Conservation (phyloP, 1,140 invertebrate genomes). For the Colletes latitarsis region DNA sequence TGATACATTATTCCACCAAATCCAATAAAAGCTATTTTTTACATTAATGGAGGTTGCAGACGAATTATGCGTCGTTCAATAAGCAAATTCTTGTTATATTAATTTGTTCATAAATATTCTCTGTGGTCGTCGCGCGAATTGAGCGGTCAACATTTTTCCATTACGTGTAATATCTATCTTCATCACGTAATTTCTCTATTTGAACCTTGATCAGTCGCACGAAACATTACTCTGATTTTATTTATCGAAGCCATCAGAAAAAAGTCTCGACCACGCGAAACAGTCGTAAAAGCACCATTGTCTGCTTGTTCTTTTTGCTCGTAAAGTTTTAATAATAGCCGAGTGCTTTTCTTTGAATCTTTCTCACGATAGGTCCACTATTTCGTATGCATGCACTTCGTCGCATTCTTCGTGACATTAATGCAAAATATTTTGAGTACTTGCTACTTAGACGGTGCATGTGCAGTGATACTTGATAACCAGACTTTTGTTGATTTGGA, state of each 20-base stretch:
- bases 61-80: no score
- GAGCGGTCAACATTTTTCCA: no score
- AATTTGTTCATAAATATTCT: no score
- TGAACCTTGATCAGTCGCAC: neutral
- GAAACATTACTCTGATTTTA: neutral
- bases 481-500: neutral
- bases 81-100: no score
- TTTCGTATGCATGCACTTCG: neutral
- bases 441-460: neutral
- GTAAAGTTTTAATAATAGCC: slow-evolving; percentile 25
- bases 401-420: neutral
- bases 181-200: no score
- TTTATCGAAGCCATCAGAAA: neutral
- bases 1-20: no score
- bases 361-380: neutral
- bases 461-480: neutral
- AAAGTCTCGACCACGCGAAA: neutral
- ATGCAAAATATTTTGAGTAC: neutral
- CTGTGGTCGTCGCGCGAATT: no score
- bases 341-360: slow-evolving; percentile 14
- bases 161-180: neutral
- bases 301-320: neutral
- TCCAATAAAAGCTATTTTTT: no score
- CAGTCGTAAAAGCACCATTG: slow-evolving; percentile 4
- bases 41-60: no score